These are phyloP conservation scores for Xestia rhomboidea DNA, from an alignment of 2,888 invertebrate species.

Conservation along the genomic window DNA sequence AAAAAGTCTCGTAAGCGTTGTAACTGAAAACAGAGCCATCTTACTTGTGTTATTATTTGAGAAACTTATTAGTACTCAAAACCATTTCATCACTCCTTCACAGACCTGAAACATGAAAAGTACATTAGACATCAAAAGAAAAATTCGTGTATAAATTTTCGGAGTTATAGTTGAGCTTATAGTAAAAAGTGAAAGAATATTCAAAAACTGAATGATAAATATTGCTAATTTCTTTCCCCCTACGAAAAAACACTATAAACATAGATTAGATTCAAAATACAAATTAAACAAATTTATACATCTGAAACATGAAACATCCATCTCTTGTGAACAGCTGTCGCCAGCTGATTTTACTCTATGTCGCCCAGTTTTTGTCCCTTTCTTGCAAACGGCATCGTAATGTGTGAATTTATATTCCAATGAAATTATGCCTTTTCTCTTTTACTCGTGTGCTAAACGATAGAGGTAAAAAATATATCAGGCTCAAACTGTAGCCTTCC, in stretches of 20 bases:
- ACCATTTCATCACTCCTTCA: not conserved
- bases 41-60: not conserved
- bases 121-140: too few relatives aligned
- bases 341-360: slow-evolving; percentile 83
- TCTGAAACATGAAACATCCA: too few relatives aligned
- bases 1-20: not conserved
- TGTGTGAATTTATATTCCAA: not conserved
- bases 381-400: slow-evolving; percentile 47
- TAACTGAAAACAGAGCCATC: slow-evolving; percentile 21
- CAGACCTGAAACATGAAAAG: too few relatives aligned
- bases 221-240: not conserved
- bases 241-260: not conserved
- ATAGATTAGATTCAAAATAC: not conserved
- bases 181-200: too few relatives aligned
- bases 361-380: slow-evolving; percentile 64
- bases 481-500: slow-evolving; percentile 48
- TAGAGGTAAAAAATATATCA: slow-evolving; percentile 50
- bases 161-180: not conserved
- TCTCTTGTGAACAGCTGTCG: slow-evolving; percentile 78
- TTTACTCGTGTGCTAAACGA: slow-evolving; percentile 25
- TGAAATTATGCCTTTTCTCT: slow-evolving; percentile 47
- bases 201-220: not conserved
- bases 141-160: not conserved
- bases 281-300: slow-evolving; percentile 2
- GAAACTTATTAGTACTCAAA: not conserved